phyloP scores from a whole-genome alignment of 2,888 invertebrate genomes.

The Cephonodes hylas region DNA sequence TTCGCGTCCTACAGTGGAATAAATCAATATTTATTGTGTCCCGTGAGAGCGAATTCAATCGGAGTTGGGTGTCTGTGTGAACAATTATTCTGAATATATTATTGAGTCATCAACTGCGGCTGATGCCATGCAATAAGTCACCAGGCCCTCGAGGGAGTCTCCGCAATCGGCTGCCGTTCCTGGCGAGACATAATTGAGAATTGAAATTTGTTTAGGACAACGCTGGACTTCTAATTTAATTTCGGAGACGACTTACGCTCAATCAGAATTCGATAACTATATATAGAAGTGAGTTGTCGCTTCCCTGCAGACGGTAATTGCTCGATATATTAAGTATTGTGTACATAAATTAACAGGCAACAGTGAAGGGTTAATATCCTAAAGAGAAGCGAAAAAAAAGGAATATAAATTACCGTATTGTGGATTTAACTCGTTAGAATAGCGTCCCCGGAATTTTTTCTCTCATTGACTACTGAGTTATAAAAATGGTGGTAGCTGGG shows the following conservation, averaged over 20 bases:
- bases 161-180: constrained; percentile 49
- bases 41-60: constrained; percentile 57
- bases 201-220: constrained; percentile 80
- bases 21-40: constrained; percentile 45
- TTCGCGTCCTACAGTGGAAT: constrained; percentile 28
- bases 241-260: constrained; percentile 59
- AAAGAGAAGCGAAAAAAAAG: constrained; percentile 33
- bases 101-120: constrained; percentile 55
- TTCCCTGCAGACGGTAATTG: constrained; percentile 44
- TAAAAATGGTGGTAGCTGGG: not conserved
- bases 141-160: constrained; percentile 59
- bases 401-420: constrained; percentile 13
- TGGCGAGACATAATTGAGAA: constrained; percentile 74
- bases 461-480: not conserved
- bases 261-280: constrained; percentile 69
- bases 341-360: constrained; percentile 25
- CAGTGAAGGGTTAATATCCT: constrained; percentile 43
- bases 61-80: constrained; percentile 43
- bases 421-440: constrained; percentile 1
- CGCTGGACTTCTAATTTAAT: constrained; percentile 70
- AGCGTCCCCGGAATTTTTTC: not conserved
- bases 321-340: not conserved
- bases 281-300: constrained; percentile 61
- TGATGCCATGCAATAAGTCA: constrained; percentile 70
- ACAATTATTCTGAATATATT: constrained; percentile 75